A percentile compares a stretch with the other conserved stretches of the same genome.
phyloP scores from a whole-genome alignment of 2,888 invertebrate species.

The Nemurella pictetii region DNA sequence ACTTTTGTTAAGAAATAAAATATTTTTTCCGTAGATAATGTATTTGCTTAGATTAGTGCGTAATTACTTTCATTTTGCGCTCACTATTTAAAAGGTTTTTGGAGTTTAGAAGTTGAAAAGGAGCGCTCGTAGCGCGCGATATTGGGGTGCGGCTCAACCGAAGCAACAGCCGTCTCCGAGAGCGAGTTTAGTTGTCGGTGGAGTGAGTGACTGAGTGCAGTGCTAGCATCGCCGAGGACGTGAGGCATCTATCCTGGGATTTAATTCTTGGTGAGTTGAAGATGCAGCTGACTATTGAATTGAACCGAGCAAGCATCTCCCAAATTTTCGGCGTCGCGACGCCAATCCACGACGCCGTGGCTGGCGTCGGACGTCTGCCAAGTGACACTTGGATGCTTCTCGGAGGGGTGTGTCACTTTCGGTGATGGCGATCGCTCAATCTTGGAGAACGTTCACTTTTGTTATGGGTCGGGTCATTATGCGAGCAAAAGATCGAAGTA shows the following conservation, averaged over 20 bases:
- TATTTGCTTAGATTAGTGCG: background rate
- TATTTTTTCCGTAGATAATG: background rate
- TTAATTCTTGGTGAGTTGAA: background rate
- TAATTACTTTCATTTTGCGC: background rate
- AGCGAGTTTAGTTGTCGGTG: background rate
- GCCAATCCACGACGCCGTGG: background rate
- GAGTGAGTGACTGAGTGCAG: background rate
- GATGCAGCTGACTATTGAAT: background rate
- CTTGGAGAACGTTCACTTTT: background rate
- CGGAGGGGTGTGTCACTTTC: slow-evolving; percentile 28
- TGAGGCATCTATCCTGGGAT: background rate
- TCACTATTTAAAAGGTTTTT: background rate
- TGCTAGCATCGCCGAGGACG: background rate
- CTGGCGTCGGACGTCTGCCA: background rate
- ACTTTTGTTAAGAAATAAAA: background rate
- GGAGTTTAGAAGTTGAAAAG: background rate
- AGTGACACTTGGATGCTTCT: slow-evolving; percentile 8
- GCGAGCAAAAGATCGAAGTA: too few species aligned
- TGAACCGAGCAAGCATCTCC: background rate
- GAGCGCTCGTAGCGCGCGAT: background rate
- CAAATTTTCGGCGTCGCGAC: background rate
- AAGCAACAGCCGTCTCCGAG: background rate
- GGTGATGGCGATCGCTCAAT: background rate
- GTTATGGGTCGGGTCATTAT: too few species aligned
- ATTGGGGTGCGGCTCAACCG: background rate